Conservation (phyloP, 2,888 invertebrate species). For the Hartigia nigra region DNA sequence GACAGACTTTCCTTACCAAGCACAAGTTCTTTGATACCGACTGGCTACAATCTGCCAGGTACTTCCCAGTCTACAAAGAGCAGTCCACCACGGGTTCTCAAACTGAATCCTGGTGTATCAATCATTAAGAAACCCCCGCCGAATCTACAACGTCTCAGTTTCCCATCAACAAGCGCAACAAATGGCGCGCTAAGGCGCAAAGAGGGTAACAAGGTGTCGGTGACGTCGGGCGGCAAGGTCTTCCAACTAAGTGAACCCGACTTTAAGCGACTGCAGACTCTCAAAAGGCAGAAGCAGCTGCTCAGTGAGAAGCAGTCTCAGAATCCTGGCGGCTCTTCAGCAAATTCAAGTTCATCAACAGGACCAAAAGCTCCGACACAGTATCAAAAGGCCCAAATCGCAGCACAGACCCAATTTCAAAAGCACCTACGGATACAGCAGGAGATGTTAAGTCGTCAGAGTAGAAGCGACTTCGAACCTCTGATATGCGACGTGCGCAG, state of each 20-base stretch:
- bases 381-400: slow-evolving; percentile 50
- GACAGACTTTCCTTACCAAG: slow-evolving; percentile 35
- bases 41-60: not conserved
- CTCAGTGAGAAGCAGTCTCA: slow-evolving; percentile 55
- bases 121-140: slow-evolving; percentile 63
- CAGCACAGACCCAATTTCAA: slow-evolving; percentile 57
- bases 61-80: slow-evolving; percentile 19
- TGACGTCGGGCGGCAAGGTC: slow-evolving; percentile 81
- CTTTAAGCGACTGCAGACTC: slow-evolving; percentile 74
- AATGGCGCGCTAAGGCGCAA: slow-evolving; percentile 51
- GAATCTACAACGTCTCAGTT: slow-evolving; percentile 54
- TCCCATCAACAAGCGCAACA: slow-evolving; percentile 43
- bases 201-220: slow-evolving; percentile 76
- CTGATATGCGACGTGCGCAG: slow-evolving; percentile 62
- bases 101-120: slow-evolving; percentile 59
- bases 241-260: slow-evolving; percentile 83
- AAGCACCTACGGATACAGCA: slow-evolving; percentile 61
- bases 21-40: slow-evolving; percentile 17
- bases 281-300: slow-evolving; percentile 67
- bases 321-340: slow-evolving; percentile 23
- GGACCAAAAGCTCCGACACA: slow-evolving; percentile 29
- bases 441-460: slow-evolving; percentile 61
- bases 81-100: slow-evolving; percentile 46
- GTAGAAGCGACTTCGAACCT: slow-evolving; percentile 61
- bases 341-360: not conserved